Evolutionary conservation across 2,888 invertebrate species (phyloP).

Genomic region (Agelastica alni): DNA sequence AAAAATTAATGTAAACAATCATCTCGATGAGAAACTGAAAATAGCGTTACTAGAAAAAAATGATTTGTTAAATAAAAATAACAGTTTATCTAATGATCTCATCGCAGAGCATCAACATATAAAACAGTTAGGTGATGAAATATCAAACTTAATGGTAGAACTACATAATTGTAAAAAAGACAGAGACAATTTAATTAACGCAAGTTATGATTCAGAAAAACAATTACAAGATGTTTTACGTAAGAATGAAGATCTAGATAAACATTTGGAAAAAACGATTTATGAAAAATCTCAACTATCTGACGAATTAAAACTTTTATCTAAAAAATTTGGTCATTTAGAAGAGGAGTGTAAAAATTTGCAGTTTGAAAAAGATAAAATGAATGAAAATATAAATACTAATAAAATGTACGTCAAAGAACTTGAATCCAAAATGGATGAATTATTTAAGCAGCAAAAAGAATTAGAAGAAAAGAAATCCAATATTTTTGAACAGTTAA

Average conservation of each 20-base stretch:
- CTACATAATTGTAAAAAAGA: too few relatives aligned
- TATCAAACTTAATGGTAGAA: too few relatives aligned
- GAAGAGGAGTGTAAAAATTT: neutral
- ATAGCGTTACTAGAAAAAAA: too few relatives aligned
- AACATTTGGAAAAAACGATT: constrained; percentile 3
- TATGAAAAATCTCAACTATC: constrained; percentile 10
- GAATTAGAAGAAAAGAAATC: neutral
- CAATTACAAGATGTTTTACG: neutral
- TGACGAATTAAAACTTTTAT: neutral
- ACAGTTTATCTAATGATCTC: too few relatives aligned
- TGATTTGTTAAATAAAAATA: too few relatives aligned
- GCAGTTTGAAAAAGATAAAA: neutral
- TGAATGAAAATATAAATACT: neutral
- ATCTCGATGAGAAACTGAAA: neutral
- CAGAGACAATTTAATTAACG: neutral
- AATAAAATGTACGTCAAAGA: neutral
- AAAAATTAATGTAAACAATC: neutral
- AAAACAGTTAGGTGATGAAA: too few relatives aligned
- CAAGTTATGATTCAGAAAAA: neutral
- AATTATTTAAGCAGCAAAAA: neutral
- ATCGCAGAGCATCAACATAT: too few relatives aligned
- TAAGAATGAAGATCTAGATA: neutral
- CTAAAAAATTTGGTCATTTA: neutral
- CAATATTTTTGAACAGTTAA: neutral
- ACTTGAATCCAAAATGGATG: neutral